Conservation (phyloP, 2,888 invertebrate genomes). For the Opisthograptis luteolata region DNA sequence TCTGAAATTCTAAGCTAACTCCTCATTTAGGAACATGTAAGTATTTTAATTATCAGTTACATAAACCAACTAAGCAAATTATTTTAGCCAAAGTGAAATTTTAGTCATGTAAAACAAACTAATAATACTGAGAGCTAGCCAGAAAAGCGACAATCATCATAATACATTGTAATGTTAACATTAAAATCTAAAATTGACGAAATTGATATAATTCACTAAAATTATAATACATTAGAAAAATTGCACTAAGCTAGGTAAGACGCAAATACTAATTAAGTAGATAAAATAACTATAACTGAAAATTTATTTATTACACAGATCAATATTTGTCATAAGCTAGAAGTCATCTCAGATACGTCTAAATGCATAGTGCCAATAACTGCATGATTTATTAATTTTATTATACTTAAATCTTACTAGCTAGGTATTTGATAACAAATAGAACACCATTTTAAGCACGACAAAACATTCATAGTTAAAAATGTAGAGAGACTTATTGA, state of each 20-base stretch:
- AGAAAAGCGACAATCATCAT: conserved; percentile 61
- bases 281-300: conserved; percentile 53
- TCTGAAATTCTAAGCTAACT: conserved; percentile 53
- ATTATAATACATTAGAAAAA: conserved; percentile 63
- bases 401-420: conserved; percentile 81
- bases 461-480: conserved; percentile 85
- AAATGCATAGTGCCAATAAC: conserved; percentile 83
- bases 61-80: conserved; percentile 39
- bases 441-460: conserved; percentile 86
- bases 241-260: conserved; percentile 53
- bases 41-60: conserved; percentile 42
- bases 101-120: conserved; percentile 34
- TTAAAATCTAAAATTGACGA: conserved; percentile 83
- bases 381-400: conserved; percentile 75
- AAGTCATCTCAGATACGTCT: conserved; percentile 34
- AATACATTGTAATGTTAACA: conserved; percentile 58
- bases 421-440: conserved; percentile 85
- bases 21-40: conserved; percentile 40
- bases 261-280: conserved; percentile 25
- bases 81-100: conserved; percentile 29
- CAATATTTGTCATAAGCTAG: conserved; percentile 32
- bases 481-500: conserved; percentile 85
- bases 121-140: conserved; percentile 33
- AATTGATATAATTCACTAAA: conserved; percentile 83
- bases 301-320: conserved; percentile 48